phyloP scores from a whole-genome alignment of 2,888 invertebrate genomes.

The Rhingia rostrata region DNA sequence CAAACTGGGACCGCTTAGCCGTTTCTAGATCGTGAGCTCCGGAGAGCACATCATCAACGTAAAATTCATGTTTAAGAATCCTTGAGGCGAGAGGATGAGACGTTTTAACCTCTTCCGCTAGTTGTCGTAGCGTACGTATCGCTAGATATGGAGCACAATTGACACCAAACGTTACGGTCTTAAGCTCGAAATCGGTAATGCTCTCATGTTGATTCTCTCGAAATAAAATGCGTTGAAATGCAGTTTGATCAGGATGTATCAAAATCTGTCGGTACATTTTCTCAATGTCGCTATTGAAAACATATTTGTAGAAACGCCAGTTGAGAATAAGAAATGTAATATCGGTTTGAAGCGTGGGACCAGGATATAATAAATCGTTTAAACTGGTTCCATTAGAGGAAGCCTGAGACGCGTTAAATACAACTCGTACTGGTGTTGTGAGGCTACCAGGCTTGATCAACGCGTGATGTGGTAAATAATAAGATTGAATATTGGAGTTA shows the following conservation, averaged over 20 bases:
- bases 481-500: neutral
- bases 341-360: conserved; percentile 12
- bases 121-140: neutral
- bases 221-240: conserved; percentile 25
- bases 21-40: conserved; percentile 12
- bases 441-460: conserved; percentile 12
- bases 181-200: conserved; percentile 4
- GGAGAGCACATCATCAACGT: conserved; percentile 21
- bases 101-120: neutral
- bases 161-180: neutral
- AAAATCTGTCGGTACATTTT: conserved; percentile 40
- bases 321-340: conserved; percentile 1
- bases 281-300: conserved; percentile 21
- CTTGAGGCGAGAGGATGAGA: neutral
- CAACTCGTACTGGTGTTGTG: conserved; percentile 4
- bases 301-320: conserved; percentile 20
- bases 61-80: conserved; percentile 6
- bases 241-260: conserved; percentile 7
- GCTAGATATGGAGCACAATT: conserved; percentile 9
- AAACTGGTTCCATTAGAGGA: conserved; percentile 4
- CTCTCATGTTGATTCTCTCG: neutral
- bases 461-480: conserved; percentile 33
- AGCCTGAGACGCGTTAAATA: conserved; percentile 12
- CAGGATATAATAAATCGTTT: conserved; percentile 1
- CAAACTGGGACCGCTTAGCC: neutral